Evolutionary conservation across 1,140 invertebrate genomes (phyloP).

Genomic region (Stegodyphus mimosarum): DNA sequence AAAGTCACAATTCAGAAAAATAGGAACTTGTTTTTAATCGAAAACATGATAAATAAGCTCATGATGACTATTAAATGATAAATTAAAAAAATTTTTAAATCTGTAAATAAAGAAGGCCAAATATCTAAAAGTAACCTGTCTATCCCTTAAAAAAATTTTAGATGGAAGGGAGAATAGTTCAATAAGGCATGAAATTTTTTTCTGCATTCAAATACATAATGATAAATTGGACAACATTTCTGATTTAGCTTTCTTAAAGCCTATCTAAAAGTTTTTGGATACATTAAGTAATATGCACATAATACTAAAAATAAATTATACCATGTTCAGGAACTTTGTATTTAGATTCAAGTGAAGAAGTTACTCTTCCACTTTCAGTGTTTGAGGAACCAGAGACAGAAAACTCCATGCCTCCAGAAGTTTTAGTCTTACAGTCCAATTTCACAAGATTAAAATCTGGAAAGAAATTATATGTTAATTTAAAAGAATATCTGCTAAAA

Average conservation of each 20-base stretch:
- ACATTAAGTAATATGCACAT: background rate
- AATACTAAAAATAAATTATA: conserved; percentile 59
- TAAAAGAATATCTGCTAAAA: background rate
- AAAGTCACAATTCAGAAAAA: too few species aligned
- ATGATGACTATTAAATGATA: too few species aligned
- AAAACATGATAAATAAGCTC: too few species aligned
- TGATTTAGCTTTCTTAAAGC: background rate
- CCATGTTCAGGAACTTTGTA: conserved; percentile 94
- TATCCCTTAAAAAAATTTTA: too few species aligned
- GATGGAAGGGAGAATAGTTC: too few species aligned
- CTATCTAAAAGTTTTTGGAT: background rate
- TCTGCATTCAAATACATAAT: too few species aligned
- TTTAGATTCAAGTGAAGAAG: conserved; percentile 88
- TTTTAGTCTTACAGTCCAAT: conserved; percentile 94
- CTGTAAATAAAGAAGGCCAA: too few species aligned
- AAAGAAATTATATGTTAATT: conserved; percentile 13
- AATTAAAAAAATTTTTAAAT: too few species aligned
- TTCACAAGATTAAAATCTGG: conserved; percentile 91
- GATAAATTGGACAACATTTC: too few species aligned
- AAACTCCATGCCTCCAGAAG: conserved; percentile 91
- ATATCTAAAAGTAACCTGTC: too few species aligned
- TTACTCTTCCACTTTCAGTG: conserved; percentile 60
- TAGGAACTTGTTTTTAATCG: too few species aligned
- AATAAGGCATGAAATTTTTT: too few species aligned
- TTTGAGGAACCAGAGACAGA: conserved; percentile 86